Evolutionary conservation across 2,797 vertebrate genomes (phyloP).

Genomic region (Myotis vivesi): DNA sequence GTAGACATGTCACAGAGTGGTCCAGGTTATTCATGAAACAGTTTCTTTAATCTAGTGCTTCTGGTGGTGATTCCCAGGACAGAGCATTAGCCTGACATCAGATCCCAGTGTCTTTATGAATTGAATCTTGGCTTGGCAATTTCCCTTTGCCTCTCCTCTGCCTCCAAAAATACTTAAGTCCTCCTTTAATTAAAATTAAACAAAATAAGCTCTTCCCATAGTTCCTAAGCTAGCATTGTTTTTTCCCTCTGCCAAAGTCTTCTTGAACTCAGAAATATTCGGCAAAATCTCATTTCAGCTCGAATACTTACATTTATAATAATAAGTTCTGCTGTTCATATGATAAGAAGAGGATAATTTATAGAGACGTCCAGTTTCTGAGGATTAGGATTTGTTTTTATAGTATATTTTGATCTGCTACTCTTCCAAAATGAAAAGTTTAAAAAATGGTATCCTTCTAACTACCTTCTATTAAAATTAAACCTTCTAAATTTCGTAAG

Average conservation of each 20-base stretch:
- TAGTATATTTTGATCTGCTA: neutral
- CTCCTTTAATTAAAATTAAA: neutral
- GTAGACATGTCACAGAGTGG: neutral
- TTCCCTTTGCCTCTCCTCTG: neutral
- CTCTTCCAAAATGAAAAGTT: neutral
- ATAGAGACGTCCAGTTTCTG: constrained; percentile 23
- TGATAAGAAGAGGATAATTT: neutral
- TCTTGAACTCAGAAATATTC: constrained; percentile 26
- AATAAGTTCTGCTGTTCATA: neutral
- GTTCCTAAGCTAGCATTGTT: neutral
- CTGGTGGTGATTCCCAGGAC: neutral
- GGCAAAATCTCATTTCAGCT: neutral
- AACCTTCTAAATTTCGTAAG: neutral
- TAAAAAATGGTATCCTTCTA: constrained; percentile 10
- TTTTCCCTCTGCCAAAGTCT: neutral
- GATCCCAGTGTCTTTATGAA: neutral
- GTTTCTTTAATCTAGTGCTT: neutral
- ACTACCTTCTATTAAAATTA: neutral
- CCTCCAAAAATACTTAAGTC: neutral
- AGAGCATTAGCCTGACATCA: neutral
- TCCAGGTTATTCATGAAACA: neutral
- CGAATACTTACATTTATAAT: neutral
- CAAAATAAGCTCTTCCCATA: neutral
- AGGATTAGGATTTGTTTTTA: constrained; percentile 12
- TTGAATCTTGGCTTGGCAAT: neutral